Percentiles rank a stretch among this genome's conserved stretches.
These are phyloP conservation scores for Palythoa heliodiscus DNA, from an alignment of 92 coral and sea anemone species.

Conservation along the genomic window DNA sequence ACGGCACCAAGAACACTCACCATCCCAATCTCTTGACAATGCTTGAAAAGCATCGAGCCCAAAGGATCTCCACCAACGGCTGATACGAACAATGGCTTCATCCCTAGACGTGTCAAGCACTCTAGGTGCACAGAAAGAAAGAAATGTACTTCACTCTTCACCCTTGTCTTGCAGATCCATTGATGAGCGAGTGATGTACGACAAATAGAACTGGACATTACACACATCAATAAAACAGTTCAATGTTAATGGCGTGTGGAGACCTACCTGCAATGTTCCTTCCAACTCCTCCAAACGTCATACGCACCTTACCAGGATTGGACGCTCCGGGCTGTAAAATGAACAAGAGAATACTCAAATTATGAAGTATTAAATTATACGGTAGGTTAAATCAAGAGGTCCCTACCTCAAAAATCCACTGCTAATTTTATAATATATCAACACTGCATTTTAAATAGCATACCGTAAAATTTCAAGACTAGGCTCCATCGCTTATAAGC, in stretches of 20 bases:
- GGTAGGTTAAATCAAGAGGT: neutral
- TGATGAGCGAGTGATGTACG: neutral
- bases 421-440: too few relatives aligned
- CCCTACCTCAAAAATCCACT: neutral
- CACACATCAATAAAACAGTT: too few relatives aligned
- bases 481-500: too few relatives aligned
- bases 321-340: conserved; percentile 84
- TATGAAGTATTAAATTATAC: neutral
- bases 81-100: conserved; percentile 87
- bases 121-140: conserved; percentile 49
- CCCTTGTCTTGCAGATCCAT: neutral
- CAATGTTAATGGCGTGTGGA: neutral
- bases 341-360: neutral
- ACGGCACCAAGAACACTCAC: conserved; percentile 37
- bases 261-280: conserved; percentile 60
- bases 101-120: conserved; percentile 88
- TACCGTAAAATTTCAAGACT: too few relatives aligned
- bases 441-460: too few relatives aligned
- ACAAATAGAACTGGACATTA: too few relatives aligned
- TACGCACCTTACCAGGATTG: conserved; percentile 85
- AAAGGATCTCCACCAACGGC: conserved; percentile 95
- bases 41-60: conserved; percentile 86
- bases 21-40: conserved; percentile 79
- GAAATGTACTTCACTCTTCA: neutral
- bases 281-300: conserved; percentile 97